A percentile compares a stretch with the other conserved stretches of the same genome.
Conservation (phyloP, 2,888 invertebrate species). For the Eupithecia subumbrata region DNA sequence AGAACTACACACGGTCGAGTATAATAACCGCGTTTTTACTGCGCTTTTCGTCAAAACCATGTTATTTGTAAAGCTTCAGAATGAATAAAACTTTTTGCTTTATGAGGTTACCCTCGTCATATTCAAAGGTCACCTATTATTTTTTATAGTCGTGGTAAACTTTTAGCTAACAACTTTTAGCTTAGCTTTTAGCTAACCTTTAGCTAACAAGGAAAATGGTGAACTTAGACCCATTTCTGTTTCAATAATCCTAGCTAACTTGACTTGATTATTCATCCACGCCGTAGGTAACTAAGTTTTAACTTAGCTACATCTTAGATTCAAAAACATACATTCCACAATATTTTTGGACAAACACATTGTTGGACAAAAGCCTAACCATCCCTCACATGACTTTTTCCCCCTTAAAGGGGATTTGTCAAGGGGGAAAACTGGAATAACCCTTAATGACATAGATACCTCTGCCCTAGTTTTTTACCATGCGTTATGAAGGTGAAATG, state of each 20-base stretch:
- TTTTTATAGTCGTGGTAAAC: not conserved
- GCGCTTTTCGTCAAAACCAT: slow-evolving; percentile 10
- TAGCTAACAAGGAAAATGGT: not conserved
- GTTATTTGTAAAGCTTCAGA: not conserved
- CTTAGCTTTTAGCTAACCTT: too few species aligned
- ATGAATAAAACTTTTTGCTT: not conserved
- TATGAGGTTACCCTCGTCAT: not conserved
- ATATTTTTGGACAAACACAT: not conserved
- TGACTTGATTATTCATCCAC: not conserved
- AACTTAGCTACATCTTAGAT: not conserved
- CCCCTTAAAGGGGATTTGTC: too few species aligned
- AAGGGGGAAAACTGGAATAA: too few species aligned
- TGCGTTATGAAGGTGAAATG: slow-evolving; percentile 39
- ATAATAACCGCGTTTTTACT: slow-evolving; percentile 23
- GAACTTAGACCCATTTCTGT: not conserved
- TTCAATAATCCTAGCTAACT: not conserved
- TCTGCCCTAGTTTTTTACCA: not conserved
- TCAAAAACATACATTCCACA: not conserved
- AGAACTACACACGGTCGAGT: slow-evolving; percentile 10
- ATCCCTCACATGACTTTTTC: not conserved
- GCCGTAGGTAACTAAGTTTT: too few species aligned
- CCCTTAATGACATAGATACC: not conserved
- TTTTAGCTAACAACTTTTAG: too few species aligned
- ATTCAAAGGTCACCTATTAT: not conserved
- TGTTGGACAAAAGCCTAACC: not conserved